Conservation (phyloP, 2,797 vertebrate genomes). For the Artibeus jamaicensis region DNA sequence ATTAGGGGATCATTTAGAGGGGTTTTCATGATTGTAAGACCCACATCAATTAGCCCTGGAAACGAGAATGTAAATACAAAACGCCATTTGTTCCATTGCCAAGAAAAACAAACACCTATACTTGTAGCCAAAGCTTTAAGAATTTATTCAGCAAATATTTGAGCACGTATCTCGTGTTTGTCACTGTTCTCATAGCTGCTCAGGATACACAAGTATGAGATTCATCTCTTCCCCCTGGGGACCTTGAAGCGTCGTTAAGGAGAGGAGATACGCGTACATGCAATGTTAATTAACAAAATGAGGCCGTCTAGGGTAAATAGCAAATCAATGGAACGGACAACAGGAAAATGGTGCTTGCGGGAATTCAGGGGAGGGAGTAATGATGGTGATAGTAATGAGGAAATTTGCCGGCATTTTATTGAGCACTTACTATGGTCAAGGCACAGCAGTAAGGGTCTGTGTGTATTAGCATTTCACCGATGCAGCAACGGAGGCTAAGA, state of each 20-base stretch:
- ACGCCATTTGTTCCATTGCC: conserved; percentile 50
- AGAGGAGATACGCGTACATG: not conserved
- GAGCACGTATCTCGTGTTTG: conserved; percentile 3
- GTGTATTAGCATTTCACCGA: not conserved
- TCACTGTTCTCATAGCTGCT: not conserved
- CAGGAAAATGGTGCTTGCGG: not conserved
- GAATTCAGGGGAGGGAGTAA: not conserved
- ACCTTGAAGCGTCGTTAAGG: not conserved
- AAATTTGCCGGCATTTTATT: not conserved
- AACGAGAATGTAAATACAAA: conserved; percentile 60
- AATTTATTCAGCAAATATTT: conserved; percentile 70
- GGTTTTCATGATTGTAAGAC: conserved; percentile 46
- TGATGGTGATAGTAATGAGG: not conserved
- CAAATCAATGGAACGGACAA: conserved; percentile 35
- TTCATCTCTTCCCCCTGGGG: not conserved
- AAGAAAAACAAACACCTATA: conserved; percentile 62
- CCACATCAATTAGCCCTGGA: conserved; percentile 61
- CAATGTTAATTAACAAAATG: conserved; percentile 41
- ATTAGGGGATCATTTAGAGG: conserved; percentile 56
- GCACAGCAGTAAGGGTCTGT: not conserved
- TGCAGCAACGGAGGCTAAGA: not conserved
- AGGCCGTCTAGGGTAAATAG: conserved; percentile 5
- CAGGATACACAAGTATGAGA: not conserved
- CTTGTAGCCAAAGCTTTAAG: conserved; percentile 61
- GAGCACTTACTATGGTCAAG: not conserved